phyloP scores from a whole-genome alignment of 1,140 invertebrate species.

The Euwallacea fornicatus region DNA sequence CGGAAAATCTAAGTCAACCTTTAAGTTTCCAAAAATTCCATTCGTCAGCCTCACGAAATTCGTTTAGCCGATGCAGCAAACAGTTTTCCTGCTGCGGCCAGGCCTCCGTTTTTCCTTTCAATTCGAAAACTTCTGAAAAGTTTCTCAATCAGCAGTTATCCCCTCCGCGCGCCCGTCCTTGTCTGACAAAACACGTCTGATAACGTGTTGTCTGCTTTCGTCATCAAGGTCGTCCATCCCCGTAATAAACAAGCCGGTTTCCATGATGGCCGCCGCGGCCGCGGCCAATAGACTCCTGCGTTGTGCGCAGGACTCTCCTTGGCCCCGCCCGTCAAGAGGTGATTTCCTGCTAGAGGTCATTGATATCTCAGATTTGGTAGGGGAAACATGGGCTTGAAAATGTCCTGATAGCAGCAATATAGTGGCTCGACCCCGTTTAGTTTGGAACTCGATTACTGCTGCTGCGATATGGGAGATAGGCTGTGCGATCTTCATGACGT shows the following conservation, averaged over 20 bases:
- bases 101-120: slow-evolving; percentile 3
- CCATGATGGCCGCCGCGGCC: slow-evolving; percentile 31
- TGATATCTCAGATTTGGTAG: slow-evolving; percentile 29
- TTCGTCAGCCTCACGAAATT: not conserved
- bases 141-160: not conserved
- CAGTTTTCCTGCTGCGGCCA: not conserved
- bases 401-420: no score
- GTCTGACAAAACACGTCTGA: slow-evolving; percentile 1
- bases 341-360: slow-evolving; percentile 28
- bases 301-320: slow-evolving; percentile 8
- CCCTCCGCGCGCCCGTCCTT: not conserved
- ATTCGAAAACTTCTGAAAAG: slow-evolving; percentile 1
- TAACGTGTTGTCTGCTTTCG: not conserved
- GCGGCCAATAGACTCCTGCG: slow-evolving; percentile 16
- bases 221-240: slow-evolving; percentile 14
- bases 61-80: not conserved
- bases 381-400: slow-evolving; percentile 12
- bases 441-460: no score
- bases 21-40: slow-evolving; percentile 1
- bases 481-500: no score
- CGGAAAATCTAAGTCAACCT: no score
- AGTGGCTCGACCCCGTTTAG: no score
- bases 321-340: slow-evolving; percentile 14
- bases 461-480: no score
- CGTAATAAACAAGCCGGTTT: slow-evolving; percentile 2